Evolutionary conservation across 1,140 invertebrate genomes (phyloP).

Genomic region (Lasaia peninsularis): DNA sequence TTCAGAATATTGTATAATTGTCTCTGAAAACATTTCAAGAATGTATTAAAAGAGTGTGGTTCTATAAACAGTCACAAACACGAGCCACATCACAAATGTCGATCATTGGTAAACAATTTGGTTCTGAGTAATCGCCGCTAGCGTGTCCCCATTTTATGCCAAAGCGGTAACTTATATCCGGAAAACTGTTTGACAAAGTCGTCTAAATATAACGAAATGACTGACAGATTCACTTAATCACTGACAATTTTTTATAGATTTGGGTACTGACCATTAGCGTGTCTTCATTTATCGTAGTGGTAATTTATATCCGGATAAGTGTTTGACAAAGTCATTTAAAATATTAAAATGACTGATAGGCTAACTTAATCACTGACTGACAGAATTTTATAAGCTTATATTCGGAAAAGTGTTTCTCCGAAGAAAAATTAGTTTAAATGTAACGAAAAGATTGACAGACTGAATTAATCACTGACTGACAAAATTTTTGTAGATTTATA

Average conservation of each 20-base stretch:
- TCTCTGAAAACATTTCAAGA: constrained; percentile 39
- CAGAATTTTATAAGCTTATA: neutral
- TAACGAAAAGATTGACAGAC: no score
- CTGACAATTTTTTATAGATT: constrained; percentile 25
- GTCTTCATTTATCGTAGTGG: constrained; percentile 37
- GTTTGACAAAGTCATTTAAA: no score
- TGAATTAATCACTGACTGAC: no score
- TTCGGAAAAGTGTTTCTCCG: neutral
- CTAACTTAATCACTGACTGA: no score
- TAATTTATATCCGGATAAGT: neutral
- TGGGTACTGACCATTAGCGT: constrained; percentile 35
- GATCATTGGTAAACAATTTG: constrained; percentile 50
- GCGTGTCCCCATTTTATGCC: constrained; percentile 39
- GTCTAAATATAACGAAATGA: no score
- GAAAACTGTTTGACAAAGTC: neutral
- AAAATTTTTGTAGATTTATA: no score
- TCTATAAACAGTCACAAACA: constrained; percentile 31
- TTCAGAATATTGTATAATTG: constrained; percentile 26
- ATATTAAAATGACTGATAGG: no score
- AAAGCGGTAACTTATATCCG: constrained; percentile 24
- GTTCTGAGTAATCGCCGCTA: constrained; percentile 40
- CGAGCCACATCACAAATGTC: constrained; percentile 31
- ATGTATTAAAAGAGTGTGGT: constrained; percentile 31
- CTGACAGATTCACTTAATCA: no score
- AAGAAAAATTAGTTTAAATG: no score